Percentiles rank a stretch among this genome's conserved stretches.
Conservation (phyloP, 2,888 invertebrate species). For the Leptinotarsa haldemani region DNA sequence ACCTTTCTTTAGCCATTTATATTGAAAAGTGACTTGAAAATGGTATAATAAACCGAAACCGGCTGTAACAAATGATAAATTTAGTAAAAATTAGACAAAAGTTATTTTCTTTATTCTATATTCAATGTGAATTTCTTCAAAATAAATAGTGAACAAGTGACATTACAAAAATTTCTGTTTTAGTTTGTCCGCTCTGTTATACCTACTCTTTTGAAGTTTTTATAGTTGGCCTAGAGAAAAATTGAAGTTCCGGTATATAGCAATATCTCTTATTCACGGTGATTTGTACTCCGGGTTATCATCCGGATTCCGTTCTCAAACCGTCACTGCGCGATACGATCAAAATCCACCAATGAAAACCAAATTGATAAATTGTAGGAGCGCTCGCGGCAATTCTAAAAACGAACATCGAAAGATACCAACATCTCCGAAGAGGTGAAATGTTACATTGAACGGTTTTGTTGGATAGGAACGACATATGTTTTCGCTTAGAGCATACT, state of each 20-base stretch:
- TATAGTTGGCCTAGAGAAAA: too few species aligned
- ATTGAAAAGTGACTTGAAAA: too few species aligned
- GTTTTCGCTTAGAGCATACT: not conserved
- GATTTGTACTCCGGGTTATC: not conserved
- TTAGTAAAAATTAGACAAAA: too few species aligned
- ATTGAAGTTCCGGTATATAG: not conserved
- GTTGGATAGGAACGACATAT: constrained; percentile 3
- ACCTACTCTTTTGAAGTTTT: too few species aligned
- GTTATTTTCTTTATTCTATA: too few species aligned
- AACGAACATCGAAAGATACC: constrained; percentile 1
- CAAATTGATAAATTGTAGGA: not conserved
- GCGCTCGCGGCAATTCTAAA: constrained; percentile 1
- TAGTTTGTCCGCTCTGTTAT: too few species aligned
- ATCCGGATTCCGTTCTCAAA: constrained; percentile 3
- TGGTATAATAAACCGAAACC: too few species aligned
- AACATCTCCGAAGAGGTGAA: not conserved
- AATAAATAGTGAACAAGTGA: too few species aligned
- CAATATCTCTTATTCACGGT: constrained; percentile 7
- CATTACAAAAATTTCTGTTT: too few species aligned
- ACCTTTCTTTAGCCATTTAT: too few species aligned
- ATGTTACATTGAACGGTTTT: not conserved
- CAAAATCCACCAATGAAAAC: constrained; percentile 2
- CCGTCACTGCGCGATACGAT: not conserved
- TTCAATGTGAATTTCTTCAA: too few species aligned
- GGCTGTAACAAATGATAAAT: too few species aligned